A percentile compares a stretch with the other conserved stretches of the same genome.
Conservation (phyloP, 2,797 vertebrate genomes). For the Muscicapa striata region DNA sequence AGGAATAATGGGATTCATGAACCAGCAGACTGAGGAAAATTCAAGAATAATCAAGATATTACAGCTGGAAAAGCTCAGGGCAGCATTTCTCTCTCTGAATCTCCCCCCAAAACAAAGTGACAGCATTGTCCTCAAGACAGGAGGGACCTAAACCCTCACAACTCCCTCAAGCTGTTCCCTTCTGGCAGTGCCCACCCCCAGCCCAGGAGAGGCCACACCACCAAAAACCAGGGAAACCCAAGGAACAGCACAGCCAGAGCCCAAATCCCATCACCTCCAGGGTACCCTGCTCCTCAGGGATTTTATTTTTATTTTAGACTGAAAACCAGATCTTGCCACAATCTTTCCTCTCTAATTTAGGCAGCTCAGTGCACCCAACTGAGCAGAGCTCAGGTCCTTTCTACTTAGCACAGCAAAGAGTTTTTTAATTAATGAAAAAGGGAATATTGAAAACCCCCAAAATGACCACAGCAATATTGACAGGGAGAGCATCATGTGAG, state of each 20-base stretch:
- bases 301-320: neutral
- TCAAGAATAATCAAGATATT: neutral
- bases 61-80: neutral
- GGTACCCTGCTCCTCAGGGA: neutral
- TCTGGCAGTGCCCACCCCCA: neutral
- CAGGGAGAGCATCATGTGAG: neutral
- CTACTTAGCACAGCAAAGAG: neutral
- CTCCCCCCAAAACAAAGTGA: neutral
- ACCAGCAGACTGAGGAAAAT: neutral
- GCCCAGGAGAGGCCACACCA: neutral
- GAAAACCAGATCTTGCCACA: neutral
- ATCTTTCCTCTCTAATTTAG: neutral
- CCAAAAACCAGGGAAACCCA: neutral
- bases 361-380: neutral
- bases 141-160: neutral
- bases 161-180: neutral
- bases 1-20: neutral
- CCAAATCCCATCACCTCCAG: neutral
- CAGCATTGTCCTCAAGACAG: neutral
- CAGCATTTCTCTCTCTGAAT: neutral
- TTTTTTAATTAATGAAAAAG: neutral
- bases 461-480: neutral
- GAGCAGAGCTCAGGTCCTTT: neutral
- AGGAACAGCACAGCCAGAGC: neutral
- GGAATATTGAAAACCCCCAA: neutral